phyloP scores from a whole-genome alignment of 2,797 vertebrate species.

The Sphenodon punctatus region DNA sequence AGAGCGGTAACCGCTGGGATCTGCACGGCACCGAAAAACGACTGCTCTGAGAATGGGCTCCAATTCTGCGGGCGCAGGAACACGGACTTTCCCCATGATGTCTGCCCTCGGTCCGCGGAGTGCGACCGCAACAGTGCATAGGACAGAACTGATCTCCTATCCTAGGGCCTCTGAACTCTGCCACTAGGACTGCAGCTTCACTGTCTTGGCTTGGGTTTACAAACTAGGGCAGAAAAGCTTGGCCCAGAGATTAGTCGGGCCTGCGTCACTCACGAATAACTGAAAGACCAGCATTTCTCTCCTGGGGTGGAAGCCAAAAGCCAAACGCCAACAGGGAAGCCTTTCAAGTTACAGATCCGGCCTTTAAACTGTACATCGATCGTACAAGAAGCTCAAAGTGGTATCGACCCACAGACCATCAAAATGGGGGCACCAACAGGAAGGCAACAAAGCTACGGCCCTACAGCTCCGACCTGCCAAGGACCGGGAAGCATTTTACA shows the following conservation, averaged over 20 bases:
- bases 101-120: too few relatives aligned
- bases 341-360: background rate
- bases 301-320: background rate
- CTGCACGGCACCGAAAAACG: too few relatives aligned
- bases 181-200: rapidly evolving
- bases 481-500: rapidly evolving
- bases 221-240: rapidly evolving
- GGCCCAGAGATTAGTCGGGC: too few relatives aligned
- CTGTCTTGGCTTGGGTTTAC: rapidly evolving
- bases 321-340: background rate
- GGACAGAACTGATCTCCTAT: background rate
- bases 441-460: background rate
- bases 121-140: background rate
- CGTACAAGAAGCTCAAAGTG: background rate
- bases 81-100: too few relatives aligned
- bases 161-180: background rate
- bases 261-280: too few relatives aligned
- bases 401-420: too few relatives aligned
- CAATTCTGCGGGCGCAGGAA: too few relatives aligned
- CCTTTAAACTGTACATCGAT: background rate
- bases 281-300: background rate
- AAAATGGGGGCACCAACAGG: background rate
- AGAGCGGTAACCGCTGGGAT: too few relatives aligned
- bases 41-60: too few relatives aligned
- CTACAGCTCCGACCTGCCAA: rapidly evolving